Evolutionary conservation across 2,888 invertebrate species (phyloP), one percentile per base, ranked within the genome.

Genomic region (Drosophila niveifrons): DNA sequence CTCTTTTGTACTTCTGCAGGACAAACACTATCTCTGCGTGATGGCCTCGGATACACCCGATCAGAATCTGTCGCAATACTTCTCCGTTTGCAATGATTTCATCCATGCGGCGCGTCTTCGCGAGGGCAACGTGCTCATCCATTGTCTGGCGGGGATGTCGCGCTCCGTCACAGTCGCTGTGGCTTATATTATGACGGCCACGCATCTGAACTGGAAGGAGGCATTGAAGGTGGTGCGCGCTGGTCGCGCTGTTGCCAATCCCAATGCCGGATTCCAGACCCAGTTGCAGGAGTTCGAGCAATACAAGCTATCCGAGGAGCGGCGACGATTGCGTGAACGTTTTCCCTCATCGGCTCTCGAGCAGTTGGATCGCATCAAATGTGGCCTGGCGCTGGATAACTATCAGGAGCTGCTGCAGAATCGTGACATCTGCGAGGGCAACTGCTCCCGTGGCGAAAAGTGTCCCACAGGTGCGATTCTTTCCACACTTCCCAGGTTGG

Each of bases 61-160:
- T 89, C 98, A 99, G 93, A 98, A 98, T 93, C 94, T 99, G 58
- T 96, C 96, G 36, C 98, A 98, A 92, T 98, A 97, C 93, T 98
- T 99, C 93, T 95, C 97, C 47, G 93, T 97, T 76, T 98, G 98
- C 93, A 98, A 98, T 93, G 98, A 99, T 92, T 99, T 99, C 92
- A 98, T 99, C 84, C 99, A 99, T 92, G 96, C 96, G 0, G 98
- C 98, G 1, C 94, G 99, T 36, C 94, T 98, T 28, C 94, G 97
- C 62, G 97, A 97, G 67, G 98, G 98, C 53, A 96, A 96, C 92
- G 97, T 97, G 44, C 95, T 99, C 28, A 97, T 99, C 86, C 99
- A 99, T 92, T 99, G 99, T 92, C 93, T 99, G 90, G 99, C 98
- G 17, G 99, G 99, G 31, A 98, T 99, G 96, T 98, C 98, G 1